Percentiles rank a stretch among this genome's conserved stretches.
These are phyloP conservation scores for Blomia tropicalis DNA, from an alignment of 2,888 invertebrate species.

Conservation along the genomic window DNA sequence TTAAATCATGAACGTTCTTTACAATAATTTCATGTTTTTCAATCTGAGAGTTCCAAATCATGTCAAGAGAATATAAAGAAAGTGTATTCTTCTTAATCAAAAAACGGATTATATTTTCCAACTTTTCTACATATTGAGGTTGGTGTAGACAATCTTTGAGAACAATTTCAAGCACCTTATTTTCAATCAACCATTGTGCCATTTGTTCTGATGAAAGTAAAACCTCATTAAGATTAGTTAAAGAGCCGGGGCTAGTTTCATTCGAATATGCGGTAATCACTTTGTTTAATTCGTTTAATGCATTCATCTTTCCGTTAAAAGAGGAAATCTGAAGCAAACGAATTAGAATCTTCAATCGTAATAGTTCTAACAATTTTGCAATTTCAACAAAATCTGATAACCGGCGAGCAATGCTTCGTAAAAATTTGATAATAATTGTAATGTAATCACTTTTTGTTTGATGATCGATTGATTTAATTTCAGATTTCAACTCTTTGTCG, in stretches of 20 bases:
- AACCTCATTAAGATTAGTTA: constrained; percentile 52
- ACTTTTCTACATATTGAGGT: constrained; percentile 85
- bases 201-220: constrained; percentile 85
- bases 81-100: constrained; percentile 69
- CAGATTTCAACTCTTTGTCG: constrained; percentile 85
- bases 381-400: constrained; percentile 55
- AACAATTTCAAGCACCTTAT: constrained; percentile 83
- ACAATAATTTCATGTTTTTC: constrained; percentile 97
- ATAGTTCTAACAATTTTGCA: constrained; percentile 69
- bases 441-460: constrained; percentile 87
- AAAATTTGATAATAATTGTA: constrained; percentile 78
- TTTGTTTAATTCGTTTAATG: constrained; percentile 93
- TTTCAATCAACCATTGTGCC: constrained; percentile 90
- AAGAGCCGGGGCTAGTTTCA: constrained; percentile 32
- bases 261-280: constrained; percentile 55
- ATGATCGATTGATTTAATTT: constrained; percentile 53
- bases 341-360: constrained; percentile 87
- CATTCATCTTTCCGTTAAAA: constrained; percentile 98
- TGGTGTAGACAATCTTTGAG: constrained; percentile 88
- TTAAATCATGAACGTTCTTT: constrained; percentile 85
- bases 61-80: constrained; percentile 75
- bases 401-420: constrained; percentile 70
- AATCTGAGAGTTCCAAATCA: constrained; percentile 89
- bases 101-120: constrained; percentile 91
- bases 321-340: constrained; percentile 85